A percentile compares a stretch with the other conserved stretches of the same genome.
phyloP scores from a whole-genome alignment of 2,888 invertebrate genomes.

The Crossocerus cetratus region DNA sequence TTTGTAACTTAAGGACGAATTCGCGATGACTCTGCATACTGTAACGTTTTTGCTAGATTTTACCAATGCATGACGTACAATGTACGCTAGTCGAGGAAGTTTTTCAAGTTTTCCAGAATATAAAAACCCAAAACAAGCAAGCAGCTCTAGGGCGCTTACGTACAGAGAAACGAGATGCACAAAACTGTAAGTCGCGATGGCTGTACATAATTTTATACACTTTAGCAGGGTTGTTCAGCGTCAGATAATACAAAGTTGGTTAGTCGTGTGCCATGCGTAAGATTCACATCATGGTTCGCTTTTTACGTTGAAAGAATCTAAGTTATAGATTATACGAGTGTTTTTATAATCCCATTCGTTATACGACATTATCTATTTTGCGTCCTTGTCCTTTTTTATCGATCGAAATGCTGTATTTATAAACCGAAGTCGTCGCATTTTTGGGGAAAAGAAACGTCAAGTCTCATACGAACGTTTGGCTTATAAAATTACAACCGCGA shows the following conservation, averaged over 20 bases:
- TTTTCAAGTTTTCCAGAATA: conserved; percentile 31
- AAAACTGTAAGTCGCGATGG: conserved; percentile 49
- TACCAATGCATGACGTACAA: conserved; percentile 37
- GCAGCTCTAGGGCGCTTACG: conserved; percentile 30
- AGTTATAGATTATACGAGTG: conserved; percentile 40
- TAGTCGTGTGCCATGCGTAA: conserved; percentile 65
- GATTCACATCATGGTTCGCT: conserved; percentile 47
- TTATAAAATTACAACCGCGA: neutral
- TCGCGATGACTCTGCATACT: conserved; percentile 39
- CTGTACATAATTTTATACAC: conserved; percentile 67
- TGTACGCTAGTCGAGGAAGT: conserved; percentile 52
- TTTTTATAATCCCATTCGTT: conserved; percentile 42
- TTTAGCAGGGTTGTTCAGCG: conserved; percentile 57
- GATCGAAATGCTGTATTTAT: conserved; percentile 23
- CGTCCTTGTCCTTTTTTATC: conserved; percentile 14
- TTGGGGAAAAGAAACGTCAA: neutral
- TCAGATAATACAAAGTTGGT: conserved; percentile 36
- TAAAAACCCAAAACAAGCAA: conserved; percentile 13
- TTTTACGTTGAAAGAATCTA: conserved; percentile 31
- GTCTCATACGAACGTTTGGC: too few species aligned
- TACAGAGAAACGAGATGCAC: conserved; percentile 43
- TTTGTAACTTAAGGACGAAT: conserved; percentile 21
- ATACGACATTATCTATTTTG: conserved; percentile 12
- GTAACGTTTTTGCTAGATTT: conserved; percentile 42
- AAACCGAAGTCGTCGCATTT: conserved; percentile 28